These are phyloP conservation scores for Danaus melanippus DNA, from an alignment of 1,140 invertebrate species.

Conservation along the genomic window DNA sequence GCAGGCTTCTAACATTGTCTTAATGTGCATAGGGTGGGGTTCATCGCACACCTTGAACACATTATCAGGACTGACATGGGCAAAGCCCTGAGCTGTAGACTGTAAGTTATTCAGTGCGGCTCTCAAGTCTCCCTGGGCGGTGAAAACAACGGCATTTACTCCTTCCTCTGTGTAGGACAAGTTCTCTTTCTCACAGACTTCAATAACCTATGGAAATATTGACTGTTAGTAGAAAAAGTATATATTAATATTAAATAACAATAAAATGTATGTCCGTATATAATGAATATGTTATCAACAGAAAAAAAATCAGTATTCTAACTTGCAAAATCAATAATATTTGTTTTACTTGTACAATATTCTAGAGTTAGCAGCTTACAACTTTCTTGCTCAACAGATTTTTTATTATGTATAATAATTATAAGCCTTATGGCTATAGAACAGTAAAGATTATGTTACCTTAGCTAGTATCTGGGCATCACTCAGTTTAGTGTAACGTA, in stretches of 20 bases:
- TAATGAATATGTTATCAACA: background rate
- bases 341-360: too few relatives aligned
- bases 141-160: slow-evolving; percentile 96
- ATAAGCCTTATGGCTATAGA: too few relatives aligned
- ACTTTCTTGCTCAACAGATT: background rate
- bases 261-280: background rate
- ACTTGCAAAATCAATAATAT: too few relatives aligned
- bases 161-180: slow-evolving; percentile 94
- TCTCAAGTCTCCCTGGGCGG: slow-evolving; percentile 98
- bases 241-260: background rate
- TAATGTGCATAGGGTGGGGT: slow-evolving; percentile 95
- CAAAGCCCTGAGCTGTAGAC: slow-evolving; percentile 96
- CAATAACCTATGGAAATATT: slow-evolving; percentile 61
- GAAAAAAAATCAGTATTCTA: too few relatives aligned
- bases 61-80: slow-evolving; percentile 91
- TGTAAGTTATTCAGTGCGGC: slow-evolving; percentile 98
- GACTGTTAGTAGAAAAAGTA: background rate
- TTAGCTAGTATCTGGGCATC: slow-evolving; percentile 91
- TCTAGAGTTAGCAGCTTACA: too few relatives aligned
- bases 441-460: slow-evolving; percentile 20
- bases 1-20: slow-evolving; percentile 93
- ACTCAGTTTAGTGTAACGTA: slow-evolving; percentile 93
- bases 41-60: slow-evolving; percentile 99
- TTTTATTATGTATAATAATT: background rate
- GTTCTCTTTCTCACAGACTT: slow-evolving; percentile 73